phyloP scores from a whole-genome alignment of 2,797 vertebrate genomes.

The Aphelocoma californica region DNA sequence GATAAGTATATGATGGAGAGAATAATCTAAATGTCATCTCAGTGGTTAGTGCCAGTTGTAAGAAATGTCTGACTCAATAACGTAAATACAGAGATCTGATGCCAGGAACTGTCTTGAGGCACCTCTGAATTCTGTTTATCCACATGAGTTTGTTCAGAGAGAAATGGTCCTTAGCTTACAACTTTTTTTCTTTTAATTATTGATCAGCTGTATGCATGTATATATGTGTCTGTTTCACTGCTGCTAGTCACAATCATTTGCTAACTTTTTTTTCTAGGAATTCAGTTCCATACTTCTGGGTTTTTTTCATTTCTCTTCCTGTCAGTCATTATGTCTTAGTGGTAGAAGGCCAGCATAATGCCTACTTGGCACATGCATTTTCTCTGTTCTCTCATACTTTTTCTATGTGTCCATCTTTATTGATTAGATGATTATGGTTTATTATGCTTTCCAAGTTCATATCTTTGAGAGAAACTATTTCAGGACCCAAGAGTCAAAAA shows the following conservation, averaged over 20 bases:
- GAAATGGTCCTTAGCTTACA: not conserved
- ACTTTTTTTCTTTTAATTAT: no score
- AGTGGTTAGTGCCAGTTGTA: not conserved
- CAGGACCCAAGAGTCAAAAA: not conserved
- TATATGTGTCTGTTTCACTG: not conserved
- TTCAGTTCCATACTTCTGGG: not conserved
- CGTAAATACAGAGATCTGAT: not conserved
- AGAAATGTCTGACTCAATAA: not conserved
- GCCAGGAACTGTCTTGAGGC: not conserved
- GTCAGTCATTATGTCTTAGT: not conserved
- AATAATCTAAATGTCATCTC: not conserved
- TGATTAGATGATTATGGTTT: not conserved
- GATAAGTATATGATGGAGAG: not conserved
- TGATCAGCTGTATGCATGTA: no score
- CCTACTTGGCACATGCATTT: not conserved
- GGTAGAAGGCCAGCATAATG: not conserved
- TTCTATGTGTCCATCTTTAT: not conserved
- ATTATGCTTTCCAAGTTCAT: not conserved
- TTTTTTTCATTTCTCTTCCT: not conserved
- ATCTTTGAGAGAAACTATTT: not conserved
- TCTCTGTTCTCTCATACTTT: not conserved
- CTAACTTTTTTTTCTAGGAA: not conserved
- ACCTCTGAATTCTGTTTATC: not conserved
- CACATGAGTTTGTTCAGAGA: not conserved
- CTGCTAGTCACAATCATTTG: not conserved